phyloP scores from a whole-genome alignment of 2,113 vertebrate species.

The Heterochromis multidens region DNA sequence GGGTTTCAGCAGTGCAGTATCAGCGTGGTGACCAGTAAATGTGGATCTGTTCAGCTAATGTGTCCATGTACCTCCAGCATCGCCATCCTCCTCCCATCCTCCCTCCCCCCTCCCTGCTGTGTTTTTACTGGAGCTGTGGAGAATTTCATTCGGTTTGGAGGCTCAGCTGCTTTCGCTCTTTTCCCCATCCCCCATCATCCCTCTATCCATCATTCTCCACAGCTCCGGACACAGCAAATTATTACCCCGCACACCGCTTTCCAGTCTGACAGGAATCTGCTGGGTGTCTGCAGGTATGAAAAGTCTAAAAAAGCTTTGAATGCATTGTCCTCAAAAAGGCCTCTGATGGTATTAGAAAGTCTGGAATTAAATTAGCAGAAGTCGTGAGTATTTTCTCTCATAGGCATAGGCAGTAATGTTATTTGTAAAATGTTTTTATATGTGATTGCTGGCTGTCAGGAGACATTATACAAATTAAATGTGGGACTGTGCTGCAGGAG shows the following conservation, averaged over 20 bases:
- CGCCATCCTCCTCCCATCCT: neutral
- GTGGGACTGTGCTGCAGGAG: neutral
- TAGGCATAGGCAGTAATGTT: neutral
- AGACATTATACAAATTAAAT: neutral
- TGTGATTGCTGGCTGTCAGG: neutral
- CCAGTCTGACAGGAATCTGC: slow-evolving; percentile 33
- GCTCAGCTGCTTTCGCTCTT: slow-evolving; percentile 54
- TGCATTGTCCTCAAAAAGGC: neutral
- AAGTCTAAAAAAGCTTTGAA: neutral
- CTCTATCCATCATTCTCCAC: slow-evolving; percentile 46
- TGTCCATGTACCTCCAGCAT: slow-evolving; percentile 32
- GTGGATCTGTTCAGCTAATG: neutral
- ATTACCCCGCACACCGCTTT: slow-evolving; percentile 31
- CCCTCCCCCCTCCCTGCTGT: slow-evolving; percentile 12
- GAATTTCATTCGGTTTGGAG: slow-evolving; percentile 68
- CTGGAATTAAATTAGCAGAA: neutral
- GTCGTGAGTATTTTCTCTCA: neutral
- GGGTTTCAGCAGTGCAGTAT: neutral
- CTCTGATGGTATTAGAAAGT: neutral
- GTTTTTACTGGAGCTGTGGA: slow-evolving; percentile 61
- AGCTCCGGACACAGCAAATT: slow-evolving; percentile 53
- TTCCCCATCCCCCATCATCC: slow-evolving; percentile 44
- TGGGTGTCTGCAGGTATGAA: neutral
- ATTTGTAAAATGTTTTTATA: neutral
- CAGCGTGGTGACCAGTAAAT: neutral